Percentiles rank a stretch among this genome's conserved stretches.
Evolutionary conservation across 2,113 vertebrate genomes (phyloP).

Genomic region (Gnathochromis pfefferi): DNA sequence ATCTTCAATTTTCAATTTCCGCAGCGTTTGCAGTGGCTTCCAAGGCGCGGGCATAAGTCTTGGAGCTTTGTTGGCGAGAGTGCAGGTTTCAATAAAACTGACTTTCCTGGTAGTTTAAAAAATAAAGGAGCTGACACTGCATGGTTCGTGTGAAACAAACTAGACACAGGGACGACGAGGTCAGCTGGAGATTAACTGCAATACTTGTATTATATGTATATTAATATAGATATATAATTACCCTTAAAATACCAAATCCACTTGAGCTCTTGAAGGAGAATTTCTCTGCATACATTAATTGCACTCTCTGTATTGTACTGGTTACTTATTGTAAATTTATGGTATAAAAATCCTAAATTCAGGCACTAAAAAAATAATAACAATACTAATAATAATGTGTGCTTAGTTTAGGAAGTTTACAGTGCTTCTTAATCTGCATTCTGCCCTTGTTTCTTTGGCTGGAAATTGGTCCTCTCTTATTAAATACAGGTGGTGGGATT

Average conservation of each 20-base stretch:
- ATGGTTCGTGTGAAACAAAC: background rate
- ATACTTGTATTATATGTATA: background rate
- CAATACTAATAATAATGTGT: background rate
- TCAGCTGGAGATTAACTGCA: background rate
- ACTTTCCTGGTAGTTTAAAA: background rate
- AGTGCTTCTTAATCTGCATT: background rate
- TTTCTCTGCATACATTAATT: background rate
- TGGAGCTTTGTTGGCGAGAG: conserved; percentile 4
- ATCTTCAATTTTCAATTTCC: conserved; percentile 61
- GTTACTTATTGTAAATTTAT: background rate
- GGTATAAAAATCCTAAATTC: background rate
- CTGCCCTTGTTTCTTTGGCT: background rate
- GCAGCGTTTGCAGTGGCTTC: conserved; percentile 45
- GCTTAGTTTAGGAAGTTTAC: background rate
- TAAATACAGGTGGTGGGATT: background rate
- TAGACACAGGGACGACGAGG: background rate
- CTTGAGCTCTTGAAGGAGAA: background rate
- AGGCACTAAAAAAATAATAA: background rate
- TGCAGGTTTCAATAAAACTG: conserved; percentile 24
- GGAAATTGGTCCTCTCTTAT: background rate
- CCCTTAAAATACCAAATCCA: background rate
- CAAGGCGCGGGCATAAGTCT: conserved; percentile 11
- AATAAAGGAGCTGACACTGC: conserved; percentile 14
- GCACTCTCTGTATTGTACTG: background rate
- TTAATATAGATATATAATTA: background rate